A percentile compares a stretch with the other conserved stretches of the same genome.
These are phyloP conservation scores for Labia minor DNA, from an alignment of 2,888 invertebrate species.

Conservation along the genomic window DNA sequence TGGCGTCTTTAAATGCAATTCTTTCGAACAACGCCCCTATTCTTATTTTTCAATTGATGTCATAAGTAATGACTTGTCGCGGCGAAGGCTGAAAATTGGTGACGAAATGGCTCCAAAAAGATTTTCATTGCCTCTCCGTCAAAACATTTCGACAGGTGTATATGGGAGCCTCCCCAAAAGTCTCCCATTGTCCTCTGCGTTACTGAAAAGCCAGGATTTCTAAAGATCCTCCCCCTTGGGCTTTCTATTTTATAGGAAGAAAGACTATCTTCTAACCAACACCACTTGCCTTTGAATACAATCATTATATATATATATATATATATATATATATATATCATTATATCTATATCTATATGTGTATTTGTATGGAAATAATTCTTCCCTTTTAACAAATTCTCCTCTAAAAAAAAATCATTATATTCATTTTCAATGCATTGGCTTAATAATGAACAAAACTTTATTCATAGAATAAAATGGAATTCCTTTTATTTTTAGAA, in stretches of 20 bases:
- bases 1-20: neutral
- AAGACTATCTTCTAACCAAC: neutral
- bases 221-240: neutral
- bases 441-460: neutral
- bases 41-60: neutral
- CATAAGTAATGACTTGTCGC: neutral
- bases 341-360: no score
- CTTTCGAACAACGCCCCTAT: neutral
- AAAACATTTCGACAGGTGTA: conserved; percentile 7
- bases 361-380: neutral
- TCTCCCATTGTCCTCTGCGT: neutral
- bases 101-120: neutral
- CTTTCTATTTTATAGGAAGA: conserved; percentile 2
- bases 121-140: neutral
- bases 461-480: neutral
- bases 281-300: conserved; percentile 7
- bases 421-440: conserved; percentile 1
- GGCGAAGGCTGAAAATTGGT: neutral
- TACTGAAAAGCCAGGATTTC: conserved; percentile 2
- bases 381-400: neutral
- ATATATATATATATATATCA: neutral
- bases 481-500: no score
- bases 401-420: neutral
- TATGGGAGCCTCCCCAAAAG: neutral
- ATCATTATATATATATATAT: neutral